Conservation (phyloP, 2,888 invertebrate species). For the Hermaeophaga mercurialis region DNA sequence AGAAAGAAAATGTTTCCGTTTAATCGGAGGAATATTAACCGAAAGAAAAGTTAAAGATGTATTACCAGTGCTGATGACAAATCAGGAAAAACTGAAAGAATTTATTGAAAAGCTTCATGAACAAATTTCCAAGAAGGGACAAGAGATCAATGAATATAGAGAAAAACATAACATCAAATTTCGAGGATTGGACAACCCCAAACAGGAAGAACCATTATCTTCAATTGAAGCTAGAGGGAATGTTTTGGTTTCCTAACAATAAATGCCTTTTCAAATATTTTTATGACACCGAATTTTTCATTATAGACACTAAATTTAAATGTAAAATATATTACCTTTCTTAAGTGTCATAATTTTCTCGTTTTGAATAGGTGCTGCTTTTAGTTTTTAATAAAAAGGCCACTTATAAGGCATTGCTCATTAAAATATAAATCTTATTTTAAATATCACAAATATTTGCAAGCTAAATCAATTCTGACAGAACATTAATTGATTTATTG, state of each 20-base stretch:
- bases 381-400: too few species aligned
- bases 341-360: neutral
- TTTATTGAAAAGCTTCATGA: conserved; percentile 80
- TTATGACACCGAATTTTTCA: conserved; percentile 1
- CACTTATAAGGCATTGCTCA: too few species aligned
- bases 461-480: too few species aligned
- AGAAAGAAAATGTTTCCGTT: conserved; percentile 86
- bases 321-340: conserved; percentile 7
- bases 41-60: conserved; percentile 92
- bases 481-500: too few species aligned
- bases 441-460: too few species aligned
- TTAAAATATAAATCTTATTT: too few species aligned
- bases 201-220: conserved; percentile 57
- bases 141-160: conserved; percentile 90
- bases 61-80: conserved; percentile 79
- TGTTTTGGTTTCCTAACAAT: conserved; percentile 55
- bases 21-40: conserved; percentile 92
- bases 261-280: conserved; percentile 9
- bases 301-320: neutral
- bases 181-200: conserved; percentile 61
- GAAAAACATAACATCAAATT: conserved; percentile 88
- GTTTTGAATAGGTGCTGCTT: neutral
- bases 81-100: conserved; percentile 79
- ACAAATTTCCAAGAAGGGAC: conserved; percentile 83
- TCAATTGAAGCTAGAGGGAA: conserved; percentile 53